phyloP scores from a whole-genome alignment of 1,140 invertebrate genomes.

The Formica selysi region DNA sequence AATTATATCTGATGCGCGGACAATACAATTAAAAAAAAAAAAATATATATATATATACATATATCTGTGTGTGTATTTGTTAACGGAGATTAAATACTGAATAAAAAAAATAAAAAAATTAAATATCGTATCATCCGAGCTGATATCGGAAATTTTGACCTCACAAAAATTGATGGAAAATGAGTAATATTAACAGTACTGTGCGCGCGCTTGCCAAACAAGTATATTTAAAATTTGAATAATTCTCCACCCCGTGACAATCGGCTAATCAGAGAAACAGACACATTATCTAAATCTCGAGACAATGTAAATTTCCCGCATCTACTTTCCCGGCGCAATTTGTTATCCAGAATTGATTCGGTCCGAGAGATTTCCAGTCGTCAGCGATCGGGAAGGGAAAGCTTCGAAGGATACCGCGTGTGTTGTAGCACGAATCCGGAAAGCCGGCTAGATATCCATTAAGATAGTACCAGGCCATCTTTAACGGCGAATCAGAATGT shows the following conservation, averaged over 20 bases:
- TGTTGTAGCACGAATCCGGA: conserved; percentile 26
- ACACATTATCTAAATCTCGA: neutral
- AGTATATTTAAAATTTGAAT: conserved; percentile 40
- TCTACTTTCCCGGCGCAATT: conserved; percentile 3
- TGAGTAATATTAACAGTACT: conserved; percentile 50
- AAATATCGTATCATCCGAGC: conserved; percentile 39
- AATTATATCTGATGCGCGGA: neutral
- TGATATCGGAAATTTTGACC: conserved; percentile 57
- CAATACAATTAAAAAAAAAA: too few species aligned
- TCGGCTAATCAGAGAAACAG: neutral
- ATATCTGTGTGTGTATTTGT: neutral
- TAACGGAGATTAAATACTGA: conserved; percentile 52
- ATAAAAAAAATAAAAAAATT: neutral
- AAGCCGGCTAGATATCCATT: conserved; percentile 75
- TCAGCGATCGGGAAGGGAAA: conserved; percentile 16
- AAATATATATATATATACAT: neutral
- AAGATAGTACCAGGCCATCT: conserved; percentile 75
- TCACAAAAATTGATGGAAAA: conserved; percentile 51
- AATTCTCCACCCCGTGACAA: conserved; percentile 3
- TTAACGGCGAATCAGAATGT: conserved; percentile 78
- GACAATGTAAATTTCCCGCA: conserved; percentile 13
- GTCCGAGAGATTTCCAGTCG: conserved; percentile 26
- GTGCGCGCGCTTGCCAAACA: neutral
- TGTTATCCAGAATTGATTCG: conserved; percentile 10
- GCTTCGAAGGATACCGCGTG: conserved; percentile 12